Percentiles rank a stretch among this genome's conserved stretches.
These are phyloP conservation scores for Oncorhynchus mykiss DNA, from an alignment of 2,113 vertebrate species.

Conservation along the genomic window DNA sequence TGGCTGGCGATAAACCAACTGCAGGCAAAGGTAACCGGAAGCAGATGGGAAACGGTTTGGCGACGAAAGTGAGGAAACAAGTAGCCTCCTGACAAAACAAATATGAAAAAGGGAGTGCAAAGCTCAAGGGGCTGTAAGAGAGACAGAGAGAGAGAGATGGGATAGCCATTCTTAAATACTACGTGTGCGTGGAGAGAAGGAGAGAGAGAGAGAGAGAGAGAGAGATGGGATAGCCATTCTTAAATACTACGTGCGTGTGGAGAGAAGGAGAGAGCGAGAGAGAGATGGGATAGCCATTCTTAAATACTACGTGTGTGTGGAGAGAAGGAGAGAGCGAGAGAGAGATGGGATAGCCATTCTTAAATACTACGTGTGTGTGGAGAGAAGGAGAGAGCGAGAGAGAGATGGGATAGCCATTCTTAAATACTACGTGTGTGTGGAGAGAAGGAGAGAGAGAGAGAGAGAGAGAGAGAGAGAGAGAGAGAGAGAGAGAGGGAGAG, in stretches of 20 bases:
- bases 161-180: constrained; percentile 51
- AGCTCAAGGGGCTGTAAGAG: constrained; percentile 38
- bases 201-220: constrained; percentile 3
- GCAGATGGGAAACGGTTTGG: constrained; percentile 78
- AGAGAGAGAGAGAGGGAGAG: neutral
- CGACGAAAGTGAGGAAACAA: constrained; percentile 68
- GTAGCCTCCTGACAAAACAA: constrained; percentile 63
- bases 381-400: neutral
- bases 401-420: constrained; percentile 58
- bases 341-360: constrained; percentile 56
- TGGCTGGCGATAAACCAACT: constrained; percentile 75
- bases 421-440: constrained; percentile 16
- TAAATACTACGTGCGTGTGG: constrained; percentile 13
- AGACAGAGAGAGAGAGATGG: constrained; percentile 51
- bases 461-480: constrained; percentile 30
- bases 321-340: constrained; percentile 24
- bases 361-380: constrained; percentile 17
- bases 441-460: neutral
- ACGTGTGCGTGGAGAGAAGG: constrained; percentile 8
- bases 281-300: constrained; percentile 57
- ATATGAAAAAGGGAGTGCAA: constrained; percentile 47
- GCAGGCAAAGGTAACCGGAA: constrained; percentile 79
- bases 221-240: constrained; percentile 51
- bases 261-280: constrained; percentile 17
- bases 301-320: constrained; percentile 16